These are phyloP conservation scores for Dinocampus coccinellae DNA, from an alignment of 2,888 invertebrate species.

Conservation along the genomic window DNA sequence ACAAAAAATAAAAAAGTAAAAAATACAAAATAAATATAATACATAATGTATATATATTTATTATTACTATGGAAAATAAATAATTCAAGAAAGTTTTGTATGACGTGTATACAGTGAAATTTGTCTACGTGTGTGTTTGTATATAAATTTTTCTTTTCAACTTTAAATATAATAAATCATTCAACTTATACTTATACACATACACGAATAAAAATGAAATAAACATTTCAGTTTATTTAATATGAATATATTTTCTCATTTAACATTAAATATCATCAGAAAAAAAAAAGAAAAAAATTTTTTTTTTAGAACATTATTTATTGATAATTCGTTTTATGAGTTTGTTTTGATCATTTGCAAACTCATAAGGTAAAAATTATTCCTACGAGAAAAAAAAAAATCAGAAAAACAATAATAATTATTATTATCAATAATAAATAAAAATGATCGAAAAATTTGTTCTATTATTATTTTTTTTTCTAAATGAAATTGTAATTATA, in stretches of 20 bases:
- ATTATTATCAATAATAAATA: too few species aligned
- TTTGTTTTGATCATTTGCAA: conserved; percentile 11
- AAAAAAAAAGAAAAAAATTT: too few species aligned
- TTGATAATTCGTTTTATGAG: conserved; percentile 16
- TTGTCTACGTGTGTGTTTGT: neutral
- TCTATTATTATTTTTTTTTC: too few species aligned
- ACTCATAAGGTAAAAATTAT: neutral
- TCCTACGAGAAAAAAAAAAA: neutral
- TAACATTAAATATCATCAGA: too few species aligned
- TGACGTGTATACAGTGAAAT: neutral
- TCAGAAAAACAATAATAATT: neutral
- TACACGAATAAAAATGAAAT: neutral
- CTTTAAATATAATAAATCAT: conserved; percentile 24
- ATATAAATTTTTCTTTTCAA: neutral
- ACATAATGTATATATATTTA: conserved; percentile 2
- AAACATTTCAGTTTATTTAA: neutral
- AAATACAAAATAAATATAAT: too few species aligned
- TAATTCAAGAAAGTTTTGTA: conserved; percentile 36
- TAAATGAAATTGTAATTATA: too few species aligned
- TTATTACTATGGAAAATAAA: conserved; percentile 39
- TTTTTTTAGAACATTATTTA: too few species aligned
- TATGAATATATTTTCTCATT: neutral
- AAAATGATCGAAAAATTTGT: too few species aligned
- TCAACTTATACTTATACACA: neutral
- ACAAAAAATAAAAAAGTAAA: too few species aligned